Evolutionary conservation across 2,888 invertebrate genomes (phyloP), one percentile per base, ranked within the genome.

Genomic region (Mythimna albipuncta): DNA sequence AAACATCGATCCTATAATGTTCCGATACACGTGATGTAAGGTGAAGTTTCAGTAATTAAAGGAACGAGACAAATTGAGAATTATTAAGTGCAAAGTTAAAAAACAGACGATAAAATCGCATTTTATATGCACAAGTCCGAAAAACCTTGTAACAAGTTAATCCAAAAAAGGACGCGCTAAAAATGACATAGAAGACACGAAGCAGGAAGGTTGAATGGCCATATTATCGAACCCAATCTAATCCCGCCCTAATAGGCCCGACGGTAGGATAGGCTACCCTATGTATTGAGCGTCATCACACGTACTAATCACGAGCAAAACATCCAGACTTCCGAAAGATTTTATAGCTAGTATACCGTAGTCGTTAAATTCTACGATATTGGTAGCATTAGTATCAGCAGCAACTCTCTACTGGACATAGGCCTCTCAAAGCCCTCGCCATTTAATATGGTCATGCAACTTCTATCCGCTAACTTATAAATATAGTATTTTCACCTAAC

Each of bases 201-300:
- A 65, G 57, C 38, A 50, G 32, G 26, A 65, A 66, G 57, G 62
- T 77, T 77, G 50, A 77, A 77, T 35, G 61, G 26, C 26, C 52
- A 65, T 71, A 65, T 63, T 65, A 77, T 50, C 72, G 63, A 72
- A 77, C 44, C 71, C 78, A 72, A 77, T 66, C 38, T 66, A 77
- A 77, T 54, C 64, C 62, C 38, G 59, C 44, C 57, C 44, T 77
- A 65, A 77, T 71, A 65, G 71, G 71, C 50, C 9, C 16, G 38
- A 19, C 44, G 57, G 52, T 63, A 57, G 44, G 64, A 65, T 32
- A 54, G 47, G 57, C 55, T 65, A 10, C 65, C 64, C 65, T 55
- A 44, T 52, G 21, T 63, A 77, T 77, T 66, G 57, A 57, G 16
- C 58, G 57, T 32, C 65, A 58, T 66, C 47, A 77, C 77, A 77